Conservation (phyloP, 2,888 invertebrate genomes). For the Cephus pygmeus region DNA sequence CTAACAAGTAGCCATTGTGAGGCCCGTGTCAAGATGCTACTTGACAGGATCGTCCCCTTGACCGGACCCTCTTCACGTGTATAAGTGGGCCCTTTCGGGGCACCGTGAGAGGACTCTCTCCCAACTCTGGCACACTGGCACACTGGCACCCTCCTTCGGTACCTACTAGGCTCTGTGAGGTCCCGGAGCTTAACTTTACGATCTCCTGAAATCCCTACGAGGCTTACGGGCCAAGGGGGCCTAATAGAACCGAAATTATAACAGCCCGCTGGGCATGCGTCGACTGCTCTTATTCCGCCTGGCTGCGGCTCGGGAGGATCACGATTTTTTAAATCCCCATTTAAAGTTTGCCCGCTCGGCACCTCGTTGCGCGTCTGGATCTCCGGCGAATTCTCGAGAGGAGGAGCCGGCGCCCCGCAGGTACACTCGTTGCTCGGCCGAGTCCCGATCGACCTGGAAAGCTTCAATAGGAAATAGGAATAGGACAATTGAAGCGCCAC, state of each 20-base stretch:
- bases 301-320: conserved; percentile 39
- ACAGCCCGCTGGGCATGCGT: conserved; percentile 65
- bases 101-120: no score
- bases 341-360: conserved; percentile 1
- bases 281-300: conserved; percentile 66
- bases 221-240: conserved; percentile 45
- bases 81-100: not conserved
- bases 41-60: conserved; percentile 47
- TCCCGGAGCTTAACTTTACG: conserved; percentile 62
- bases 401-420: no score
- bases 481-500: no score
- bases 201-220: conserved; percentile 58
- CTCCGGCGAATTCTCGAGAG: no score
- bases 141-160: not conserved
- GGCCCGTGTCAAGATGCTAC: conserved; percentile 61
- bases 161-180: conserved; percentile 45
- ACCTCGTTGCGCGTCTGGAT: no score
- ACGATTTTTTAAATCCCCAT: conserved; percentile 1
- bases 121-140: not conserved
- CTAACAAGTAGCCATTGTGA: conserved; percentile 60
- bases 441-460: no score
- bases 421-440: no score
- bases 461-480: no score
- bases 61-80: conserved; percentile 20
- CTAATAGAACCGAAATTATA: conserved; percentile 65